phyloP scores from a whole-genome alignment of 2,888 invertebrate species.

The Ceraclea dissimilis region DNA sequence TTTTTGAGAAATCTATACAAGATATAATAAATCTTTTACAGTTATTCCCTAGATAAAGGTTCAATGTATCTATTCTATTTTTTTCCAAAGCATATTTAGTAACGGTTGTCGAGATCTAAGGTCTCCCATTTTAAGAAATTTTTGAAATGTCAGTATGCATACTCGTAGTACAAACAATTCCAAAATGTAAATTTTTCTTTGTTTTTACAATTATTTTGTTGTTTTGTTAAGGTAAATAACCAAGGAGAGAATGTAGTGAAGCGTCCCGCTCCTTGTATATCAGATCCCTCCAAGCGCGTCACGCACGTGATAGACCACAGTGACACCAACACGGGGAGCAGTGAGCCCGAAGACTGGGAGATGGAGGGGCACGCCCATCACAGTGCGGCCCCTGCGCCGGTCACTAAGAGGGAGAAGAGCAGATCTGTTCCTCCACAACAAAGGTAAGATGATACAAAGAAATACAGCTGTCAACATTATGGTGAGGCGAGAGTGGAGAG shows the following conservation, averaged over 20 bases:
- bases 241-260: slow-evolving; percentile 29
- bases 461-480: no score
- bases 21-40: no score
- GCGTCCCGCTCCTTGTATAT: slow-evolving; percentile 33
- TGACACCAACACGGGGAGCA: slow-evolving; percentile 43
- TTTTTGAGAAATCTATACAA: no score
- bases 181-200: no score
- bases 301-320: slow-evolving; percentile 36
- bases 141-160: no score
- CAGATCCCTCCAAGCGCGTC: slow-evolving; percentile 35
- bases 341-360: slow-evolving; percentile 19
- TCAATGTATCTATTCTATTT: no score
- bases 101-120: no score
- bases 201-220: background rate
- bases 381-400: background rate
- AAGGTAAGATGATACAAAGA: slow-evolving; percentile 17
- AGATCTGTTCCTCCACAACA: slow-evolving; percentile 24
- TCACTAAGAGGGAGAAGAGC: slow-evolving; percentile 20
- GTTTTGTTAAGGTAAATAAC: background rate
- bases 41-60: no score
- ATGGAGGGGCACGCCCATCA: slow-evolving; percentile 7
- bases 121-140: no score
- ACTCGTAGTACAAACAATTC: no score
- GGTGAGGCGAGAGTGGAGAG: no score
- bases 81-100: no score